Evolutionary conservation across 2,888 invertebrate genomes (phyloP), one percentile per base, ranked within the genome.

Genomic region (Pelosia muscerda): DNA sequence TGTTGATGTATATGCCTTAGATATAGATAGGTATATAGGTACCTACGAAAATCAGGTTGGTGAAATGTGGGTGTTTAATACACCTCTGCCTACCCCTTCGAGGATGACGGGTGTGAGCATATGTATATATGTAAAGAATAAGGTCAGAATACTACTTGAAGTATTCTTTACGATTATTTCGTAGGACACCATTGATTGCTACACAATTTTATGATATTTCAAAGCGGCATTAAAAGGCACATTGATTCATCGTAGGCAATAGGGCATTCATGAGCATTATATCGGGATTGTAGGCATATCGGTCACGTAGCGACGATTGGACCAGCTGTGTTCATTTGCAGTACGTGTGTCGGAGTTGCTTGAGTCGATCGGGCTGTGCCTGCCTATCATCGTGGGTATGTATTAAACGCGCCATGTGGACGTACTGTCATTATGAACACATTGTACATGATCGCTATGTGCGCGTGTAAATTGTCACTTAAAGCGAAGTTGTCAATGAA

Each of bases 251-350:
- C 23, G 22, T 49, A 61, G 60, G 38, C 10, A 28, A 13, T 28
- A 62, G 53, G 31, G 31, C 26, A 31, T 22, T 49, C 49, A 38
- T 10, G 2, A 69, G 73, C 54, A 85, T 85, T 86, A 84, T 69
- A 73, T 76, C 71, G 78, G 82, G 81, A 86, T 87, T 86, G 78
- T 79, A 83, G 85, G 81, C 79, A 80, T 77, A 74, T 79, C 68
- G 79, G 85, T 90, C 91, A 92, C 90, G 91, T 91, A 86, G 63
- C 65, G 22, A 53, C 79, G 70, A 79, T 81, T 75, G 81, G 78
- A 86, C 79, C 83, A 85, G 86, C 85, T 82, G 86, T 88, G 84
- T 89, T 87, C 87, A 90, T 90, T 87, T 88, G 81, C 82, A 66
- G 82, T 85, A 91, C 91, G 91, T 92, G 91, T 83, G 81, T 82